Percentiles rank a stretch among this genome's conserved stretches.
phyloP scores from a whole-genome alignment of 2,888 invertebrate species.

The Pilophorus perplexus region DNA sequence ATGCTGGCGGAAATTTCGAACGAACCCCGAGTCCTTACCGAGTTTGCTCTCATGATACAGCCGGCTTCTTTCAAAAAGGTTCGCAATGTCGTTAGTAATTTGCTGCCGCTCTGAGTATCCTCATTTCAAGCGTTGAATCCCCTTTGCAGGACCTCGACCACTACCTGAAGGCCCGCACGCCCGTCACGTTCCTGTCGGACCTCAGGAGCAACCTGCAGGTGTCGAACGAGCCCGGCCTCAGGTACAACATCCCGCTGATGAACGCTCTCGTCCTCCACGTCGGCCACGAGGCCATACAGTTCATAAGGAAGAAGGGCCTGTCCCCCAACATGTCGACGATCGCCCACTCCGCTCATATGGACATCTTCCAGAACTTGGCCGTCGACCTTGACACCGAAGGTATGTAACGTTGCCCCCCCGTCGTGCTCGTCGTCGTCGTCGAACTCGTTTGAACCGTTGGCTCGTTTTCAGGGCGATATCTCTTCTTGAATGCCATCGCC shows the following conservation, averaged over 20 bases:
- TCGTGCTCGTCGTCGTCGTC: no score
- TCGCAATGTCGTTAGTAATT: not conserved
- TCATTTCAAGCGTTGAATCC: no score
- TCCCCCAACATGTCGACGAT: constrained; percentile 97
- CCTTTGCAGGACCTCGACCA: constrained; percentile 76
- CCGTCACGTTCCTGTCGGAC: constrained; percentile 93
- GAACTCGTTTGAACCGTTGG: no score
- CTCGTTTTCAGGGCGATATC: constrained; percentile 63
- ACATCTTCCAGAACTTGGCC: constrained; percentile 98
- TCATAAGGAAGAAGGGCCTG: constrained; percentile 85
- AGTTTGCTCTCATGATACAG: constrained; percentile 82
- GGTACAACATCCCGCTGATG: constrained; percentile 94
- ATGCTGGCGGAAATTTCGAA: constrained; percentile 83
- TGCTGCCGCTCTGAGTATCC: no score
- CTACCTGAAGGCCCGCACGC: constrained; percentile 89
- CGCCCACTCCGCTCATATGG: constrained; percentile 98
- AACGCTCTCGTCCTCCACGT: constrained; percentile 97
- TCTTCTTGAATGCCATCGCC: constrained; percentile 97
- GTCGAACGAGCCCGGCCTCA: constrained; percentile 80
- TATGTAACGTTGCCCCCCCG: no score
- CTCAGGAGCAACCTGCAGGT: constrained; percentile 85
- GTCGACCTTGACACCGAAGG: constrained; percentile 98
- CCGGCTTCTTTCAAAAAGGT: constrained; percentile 83
- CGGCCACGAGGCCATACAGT: constrained; percentile 91
- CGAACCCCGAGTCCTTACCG: constrained; percentile 85